A percentile compares a stretch with the other conserved stretches of the same genome.
Evolutionary conservation across 2,797 vertebrate genomes (phyloP).

Genomic region (Acrossocheilus wenchowensis): DNA sequence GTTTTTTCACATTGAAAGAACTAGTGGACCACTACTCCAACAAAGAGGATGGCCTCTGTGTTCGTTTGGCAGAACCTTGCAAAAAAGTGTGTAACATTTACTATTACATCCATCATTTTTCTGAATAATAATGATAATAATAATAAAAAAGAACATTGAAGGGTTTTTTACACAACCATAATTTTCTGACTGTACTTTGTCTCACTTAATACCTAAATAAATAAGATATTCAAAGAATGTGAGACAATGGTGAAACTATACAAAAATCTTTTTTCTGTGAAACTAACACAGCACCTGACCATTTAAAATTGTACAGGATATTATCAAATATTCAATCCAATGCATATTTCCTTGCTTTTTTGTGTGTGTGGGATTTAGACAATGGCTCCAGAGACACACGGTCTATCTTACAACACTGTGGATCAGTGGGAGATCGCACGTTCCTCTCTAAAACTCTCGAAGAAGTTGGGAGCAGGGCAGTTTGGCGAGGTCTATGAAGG

Average conservation of each 20-base stretch:
- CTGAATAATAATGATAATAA: neutral
- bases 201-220: neutral
- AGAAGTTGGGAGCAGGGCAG: constrained; percentile 89
- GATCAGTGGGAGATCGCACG: constrained; percentile 96
- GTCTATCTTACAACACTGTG: constrained; percentile 91
- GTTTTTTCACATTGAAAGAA: constrained; percentile 80
- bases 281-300: neutral
- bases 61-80: constrained; percentile 83
- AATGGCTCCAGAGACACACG: constrained; percentile 78
- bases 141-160: neutral
- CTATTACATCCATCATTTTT: neutral
- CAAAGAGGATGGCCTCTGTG: constrained; percentile 84
- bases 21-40: constrained; percentile 84
- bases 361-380: constrained; percentile 62
- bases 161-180: neutral
- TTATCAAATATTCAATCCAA: neutral
- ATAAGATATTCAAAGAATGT: neutral
- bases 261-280: neutral
- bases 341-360: constrained; percentile 18
- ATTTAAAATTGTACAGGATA: neutral
- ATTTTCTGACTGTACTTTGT: neutral
- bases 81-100: constrained; percentile 80
- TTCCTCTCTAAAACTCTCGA: constrained; percentile 82
- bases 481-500: constrained; percentile 96
- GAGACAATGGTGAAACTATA: neutral